Conservation (phyloP, 2,888 invertebrate genomes). For the Lamproptera curius region DNA sequence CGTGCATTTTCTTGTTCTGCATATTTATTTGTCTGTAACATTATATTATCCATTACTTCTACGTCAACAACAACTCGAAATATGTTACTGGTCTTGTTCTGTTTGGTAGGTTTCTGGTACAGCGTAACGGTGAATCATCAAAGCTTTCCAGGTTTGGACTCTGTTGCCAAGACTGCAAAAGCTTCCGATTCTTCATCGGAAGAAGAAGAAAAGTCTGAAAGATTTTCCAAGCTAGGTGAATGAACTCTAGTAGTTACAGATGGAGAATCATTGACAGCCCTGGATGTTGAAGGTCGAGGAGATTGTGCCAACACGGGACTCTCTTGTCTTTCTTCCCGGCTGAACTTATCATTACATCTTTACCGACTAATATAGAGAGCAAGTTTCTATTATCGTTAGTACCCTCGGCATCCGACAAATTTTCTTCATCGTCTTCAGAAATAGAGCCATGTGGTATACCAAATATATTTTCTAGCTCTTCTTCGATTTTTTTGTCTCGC, state of each 20-base stretch:
- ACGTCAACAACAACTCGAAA: slow-evolving; percentile 17
- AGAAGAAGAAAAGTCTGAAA: slow-evolving; percentile 23
- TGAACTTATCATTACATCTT: slow-evolving; percentile 18
- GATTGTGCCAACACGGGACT: no score
- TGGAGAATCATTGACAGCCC: slow-evolving; percentile 20
- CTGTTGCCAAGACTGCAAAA: slow-evolving; percentile 19
- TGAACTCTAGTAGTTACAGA: slow-evolving; percentile 17
- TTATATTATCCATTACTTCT: no score
- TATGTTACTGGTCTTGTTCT: no score
- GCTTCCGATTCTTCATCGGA: slow-evolving; percentile 23
- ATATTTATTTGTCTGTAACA: background rate
- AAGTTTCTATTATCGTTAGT: background rate
- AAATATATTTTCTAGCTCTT: no score
- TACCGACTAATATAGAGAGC: slow-evolving; percentile 1
- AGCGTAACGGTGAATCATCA: no score
- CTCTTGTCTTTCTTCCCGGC: slow-evolving; percentile 7
- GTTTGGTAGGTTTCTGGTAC: no score
- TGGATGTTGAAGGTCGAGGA: slow-evolving; percentile 3
- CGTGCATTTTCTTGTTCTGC: background rate
- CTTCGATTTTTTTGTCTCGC: background rate
- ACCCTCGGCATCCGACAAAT: no score
- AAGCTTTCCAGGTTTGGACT: no score
- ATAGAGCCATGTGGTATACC: background rate
- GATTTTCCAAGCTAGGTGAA: slow-evolving; percentile 19
- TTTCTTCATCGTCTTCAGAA: background rate